phyloP scores from a whole-genome alignment of 2,888 invertebrate species.

The Tetranychus truncatus region DNA sequence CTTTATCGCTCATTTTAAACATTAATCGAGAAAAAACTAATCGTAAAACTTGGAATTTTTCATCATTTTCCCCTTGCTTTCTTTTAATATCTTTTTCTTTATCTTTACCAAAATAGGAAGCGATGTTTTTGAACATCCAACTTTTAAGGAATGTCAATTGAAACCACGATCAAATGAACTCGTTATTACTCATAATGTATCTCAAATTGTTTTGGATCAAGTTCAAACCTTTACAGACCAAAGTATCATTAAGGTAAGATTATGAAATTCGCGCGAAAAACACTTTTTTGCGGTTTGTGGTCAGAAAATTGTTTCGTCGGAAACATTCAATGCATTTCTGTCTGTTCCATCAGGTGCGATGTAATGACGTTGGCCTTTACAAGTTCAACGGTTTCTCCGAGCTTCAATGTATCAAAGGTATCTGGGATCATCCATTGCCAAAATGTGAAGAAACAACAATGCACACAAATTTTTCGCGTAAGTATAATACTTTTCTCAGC shows the following conservation, averaged over 20 bases:
- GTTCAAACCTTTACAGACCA: conserved; percentile 2
- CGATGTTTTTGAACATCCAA: conserved; percentile 1
- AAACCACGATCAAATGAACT: background rate
- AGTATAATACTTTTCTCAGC: conserved; percentile 33
- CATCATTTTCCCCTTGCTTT: background rate
- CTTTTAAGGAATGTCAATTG: conserved; percentile 3
- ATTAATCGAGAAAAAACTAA: too few species aligned
- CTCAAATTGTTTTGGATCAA: conserved; percentile 10
- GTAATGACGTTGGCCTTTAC: conserved; percentile 61
- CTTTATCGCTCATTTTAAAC: too few species aligned
- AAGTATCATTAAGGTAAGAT: conserved; percentile 11
- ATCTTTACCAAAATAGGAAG: background rate
- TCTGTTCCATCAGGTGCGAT: conserved; percentile 41
- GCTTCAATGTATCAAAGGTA: conserved; percentile 59
- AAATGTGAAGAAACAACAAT: conserved; percentile 68
- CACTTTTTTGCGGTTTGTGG: background rate
- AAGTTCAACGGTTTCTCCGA: conserved; percentile 60
- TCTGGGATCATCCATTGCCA: conserved; percentile 57
- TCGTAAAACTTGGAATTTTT: too few species aligned
- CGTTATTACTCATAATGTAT: conserved; percentile 15
- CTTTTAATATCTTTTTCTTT: background rate
- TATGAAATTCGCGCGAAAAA: background rate
- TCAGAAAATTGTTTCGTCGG: background rate
- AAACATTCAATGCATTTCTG: background rate
- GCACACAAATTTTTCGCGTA: conserved; percentile 66